Base-by-base conservation (phyloP, 2,113 vertebrate genomes). In the Cebidichthys violaceus region DNA sequence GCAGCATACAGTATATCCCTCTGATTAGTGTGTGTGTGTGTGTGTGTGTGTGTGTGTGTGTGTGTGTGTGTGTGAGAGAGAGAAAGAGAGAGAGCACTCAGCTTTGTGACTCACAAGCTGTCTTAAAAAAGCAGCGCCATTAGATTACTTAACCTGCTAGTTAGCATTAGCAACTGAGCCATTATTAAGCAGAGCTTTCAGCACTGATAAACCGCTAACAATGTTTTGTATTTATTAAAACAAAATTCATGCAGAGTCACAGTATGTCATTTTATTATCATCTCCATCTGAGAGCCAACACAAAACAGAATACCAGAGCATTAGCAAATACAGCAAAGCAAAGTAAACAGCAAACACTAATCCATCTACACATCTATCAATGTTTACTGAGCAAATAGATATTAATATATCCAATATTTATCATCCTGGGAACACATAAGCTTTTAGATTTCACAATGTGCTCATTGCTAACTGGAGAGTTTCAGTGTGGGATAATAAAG, bases 301-400 rank as follows among this genome's bases (percentile, higher is more conserved):
- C 22, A 29, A 37, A n/a, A 55, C 8, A 29, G 24, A 22, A n/a
- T 6, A 52, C 1, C n/a, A 37, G n/a, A 8, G 31, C n/a, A 29
- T 31, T n/a, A 29, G 5, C 35, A n/a, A n/a, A n/a, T n/a, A 3
- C 20, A 27, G 33, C 55, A 37, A 45, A 47, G 20, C 31, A 66
- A 67, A 70, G 7, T 11, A 22, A 39, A 39, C 20, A 22, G 9
- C 27, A 54, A 4, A 29, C 17, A 54, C 6, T 43, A 45, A 67
- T 64, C 18, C 22, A 24, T 39, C 29, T n/a, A 27, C 27, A 55
- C 61, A 61, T n/a, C 4, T 24, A 27, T 45, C 39, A 8, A 27
- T 67, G 43, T 76, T 67, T 76, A 72, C 52, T 47, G 35, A 41
- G 27, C 27, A 73, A 37, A 64, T 11, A 45, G 7, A 76, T 47